Evolutionary conservation across 2,888 invertebrate species (phyloP).

Genomic region (Tubiluchus corallicola): DNA sequence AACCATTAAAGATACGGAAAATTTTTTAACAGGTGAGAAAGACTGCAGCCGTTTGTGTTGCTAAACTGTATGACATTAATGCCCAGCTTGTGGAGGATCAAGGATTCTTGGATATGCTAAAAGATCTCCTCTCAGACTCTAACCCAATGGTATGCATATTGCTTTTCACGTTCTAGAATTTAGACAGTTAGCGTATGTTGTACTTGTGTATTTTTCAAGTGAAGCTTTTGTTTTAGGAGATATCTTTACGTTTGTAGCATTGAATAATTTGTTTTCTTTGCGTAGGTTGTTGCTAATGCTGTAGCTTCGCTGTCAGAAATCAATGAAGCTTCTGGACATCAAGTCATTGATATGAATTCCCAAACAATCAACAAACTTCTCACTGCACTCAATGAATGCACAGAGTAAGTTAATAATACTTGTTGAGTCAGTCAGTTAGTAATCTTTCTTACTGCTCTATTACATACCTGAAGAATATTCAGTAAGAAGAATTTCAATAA

Average conservation of each 20-base stretch:
- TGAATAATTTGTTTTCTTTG: slow-evolving; percentile 10
- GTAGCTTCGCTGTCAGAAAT: slow-evolving; percentile 97
- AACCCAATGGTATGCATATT: slow-evolving; percentile 74
- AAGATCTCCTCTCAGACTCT: slow-evolving; percentile 90
- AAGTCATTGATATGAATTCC: slow-evolving; percentile 87
- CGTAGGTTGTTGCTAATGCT: slow-evolving; percentile 80
- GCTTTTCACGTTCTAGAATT: neutral
- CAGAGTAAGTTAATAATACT: slow-evolving; percentile 56
- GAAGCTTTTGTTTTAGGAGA: no score
- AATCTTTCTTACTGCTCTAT: neutral
- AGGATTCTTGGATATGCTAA: slow-evolving; percentile 88
- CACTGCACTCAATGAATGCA: slow-evolving; percentile 96
- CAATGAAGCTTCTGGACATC: slow-evolving; percentile 88
- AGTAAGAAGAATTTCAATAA: neutral
- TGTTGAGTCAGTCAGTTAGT: slow-evolving; percentile 13
- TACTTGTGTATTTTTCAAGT: no score
- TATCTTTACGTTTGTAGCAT: no score
- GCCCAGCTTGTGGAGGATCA: slow-evolving; percentile 53
- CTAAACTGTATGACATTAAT: slow-evolving; percentile 91
- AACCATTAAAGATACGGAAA: no score
- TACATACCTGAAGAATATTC: no score
- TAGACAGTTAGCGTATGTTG: neutral
- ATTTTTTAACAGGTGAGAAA: no score
- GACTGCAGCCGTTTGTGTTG: slow-evolving; percentile 98
- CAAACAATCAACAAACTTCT: slow-evolving; percentile 93